Evolutionary conservation across 2,888 invertebrate genomes (phyloP), one percentile per base, ranked within the genome.

Genomic region (Euclidia mi): DNA sequence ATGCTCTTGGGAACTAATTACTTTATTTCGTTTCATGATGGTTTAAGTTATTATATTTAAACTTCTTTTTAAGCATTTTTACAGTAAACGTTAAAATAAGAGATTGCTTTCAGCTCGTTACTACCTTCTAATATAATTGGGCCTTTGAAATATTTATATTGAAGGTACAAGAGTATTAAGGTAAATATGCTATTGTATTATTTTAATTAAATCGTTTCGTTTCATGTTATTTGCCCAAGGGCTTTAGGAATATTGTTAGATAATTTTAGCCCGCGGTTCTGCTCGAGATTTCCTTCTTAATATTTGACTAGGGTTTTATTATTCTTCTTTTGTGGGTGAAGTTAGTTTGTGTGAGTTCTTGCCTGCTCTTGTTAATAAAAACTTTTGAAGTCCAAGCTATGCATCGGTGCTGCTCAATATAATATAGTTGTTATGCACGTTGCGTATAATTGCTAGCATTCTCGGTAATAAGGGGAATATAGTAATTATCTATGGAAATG

Each of bases 191-290:
- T 11, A 40, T 51, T 56, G 55, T 71, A 56, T 65, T 72, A 69
- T 64, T 60, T 76, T 74, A 76, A 74, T 76, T 72, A 72, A 69
- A 72, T 58, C 59, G 57, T 69, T 62, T 58, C 61, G 63, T 72
- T 60, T 60, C 45, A 72, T 76, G 62, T 74, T 72, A 68, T 76
- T 64, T 61, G 65, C 66, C 69, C 43, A 11, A 32, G 53, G 63
- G 55, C 40, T 56, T 46, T 29, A 20, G 44, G 52, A 55, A 48
- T 63, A 55, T 62, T 63, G 47, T 48, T 32, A 58, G 38, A 42
- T 69, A 56, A 55, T 60, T 63, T 44, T 20, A 28, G 44, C 42
- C 41, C 45, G 18, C 38, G 38, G 35, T 18, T 47, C 17, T 29
- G 34, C 18, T 32, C n/a, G 29, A 20, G 41, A 15, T 34, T 53